Evolutionary conservation across 2,888 invertebrate genomes (phyloP).

Genomic region (Noctua comes): DNA sequence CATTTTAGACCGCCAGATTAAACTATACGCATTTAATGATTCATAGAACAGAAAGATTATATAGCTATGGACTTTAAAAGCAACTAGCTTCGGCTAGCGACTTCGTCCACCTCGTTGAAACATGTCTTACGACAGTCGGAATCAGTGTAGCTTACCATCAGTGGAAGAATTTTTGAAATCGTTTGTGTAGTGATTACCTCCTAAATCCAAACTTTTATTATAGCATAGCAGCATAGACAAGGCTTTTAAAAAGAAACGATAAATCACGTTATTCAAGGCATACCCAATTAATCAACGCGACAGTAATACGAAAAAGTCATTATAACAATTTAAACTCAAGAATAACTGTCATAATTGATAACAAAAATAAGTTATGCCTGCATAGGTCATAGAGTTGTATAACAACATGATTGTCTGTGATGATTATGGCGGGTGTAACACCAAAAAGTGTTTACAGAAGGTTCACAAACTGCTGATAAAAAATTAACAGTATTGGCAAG

Average conservation of each 20-base stretch:
- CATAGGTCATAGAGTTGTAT: constrained; percentile 32
- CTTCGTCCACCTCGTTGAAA: no score
- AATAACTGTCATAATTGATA: constrained; percentile 2
- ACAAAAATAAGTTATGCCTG: constrained; percentile 13
- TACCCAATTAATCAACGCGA: not conserved
- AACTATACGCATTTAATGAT: no score
- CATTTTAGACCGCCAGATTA: no score
- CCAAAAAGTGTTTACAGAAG: constrained; percentile 12
- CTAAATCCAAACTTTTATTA: not conserved
- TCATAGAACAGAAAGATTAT: no score
- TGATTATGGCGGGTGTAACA: not conserved
- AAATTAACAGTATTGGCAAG: no score
- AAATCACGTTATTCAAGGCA: not conserved
- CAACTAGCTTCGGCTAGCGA: no score
- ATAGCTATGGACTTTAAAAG: no score
- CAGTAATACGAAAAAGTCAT: not conserved
- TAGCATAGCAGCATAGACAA: not conserved
- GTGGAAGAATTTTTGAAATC: no score
- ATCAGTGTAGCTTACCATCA: no score
- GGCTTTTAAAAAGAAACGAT: no score
- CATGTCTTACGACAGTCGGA: no score
- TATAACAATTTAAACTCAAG: not conserved
- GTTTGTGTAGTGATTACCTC: no score
- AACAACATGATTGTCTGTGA: constrained; percentile 42
- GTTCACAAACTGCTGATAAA: not conserved